Evolutionary conservation across 2,113 vertebrate species (phyloP).

Genomic region (Lampris incognitus): DNA sequence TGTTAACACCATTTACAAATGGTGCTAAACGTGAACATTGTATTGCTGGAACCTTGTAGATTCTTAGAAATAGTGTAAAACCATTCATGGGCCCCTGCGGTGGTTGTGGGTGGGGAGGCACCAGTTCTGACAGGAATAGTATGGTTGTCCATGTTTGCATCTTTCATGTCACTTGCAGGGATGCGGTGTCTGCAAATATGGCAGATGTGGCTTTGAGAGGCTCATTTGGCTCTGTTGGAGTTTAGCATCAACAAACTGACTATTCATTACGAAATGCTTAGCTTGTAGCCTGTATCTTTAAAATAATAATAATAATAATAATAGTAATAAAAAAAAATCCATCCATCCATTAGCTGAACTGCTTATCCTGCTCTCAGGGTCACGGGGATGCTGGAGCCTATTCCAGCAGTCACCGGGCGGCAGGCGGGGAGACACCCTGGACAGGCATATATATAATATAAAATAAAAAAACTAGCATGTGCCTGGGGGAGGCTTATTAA

Average conservation of each 20-base stretch:
- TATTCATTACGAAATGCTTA: not conserved
- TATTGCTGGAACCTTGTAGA: constrained; percentile 55
- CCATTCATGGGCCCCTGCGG: constrained; percentile 24
- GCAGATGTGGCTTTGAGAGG: constrained; percentile 56
- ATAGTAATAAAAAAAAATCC: too few species aligned
- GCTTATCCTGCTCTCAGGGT: too few species aligned
- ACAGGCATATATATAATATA: too few species aligned
- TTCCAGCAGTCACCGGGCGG: too few species aligned
- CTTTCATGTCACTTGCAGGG: constrained; percentile 56
- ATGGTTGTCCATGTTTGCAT: constrained; percentile 48
- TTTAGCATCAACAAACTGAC: constrained; percentile 6
- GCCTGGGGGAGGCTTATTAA: not conserved
- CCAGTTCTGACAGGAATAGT: constrained; percentile 11
- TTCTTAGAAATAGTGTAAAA: constrained; percentile 64
- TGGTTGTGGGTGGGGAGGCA: constrained; percentile 15
- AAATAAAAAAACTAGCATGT: too few species aligned
- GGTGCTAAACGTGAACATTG: constrained; percentile 23
- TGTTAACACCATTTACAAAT: not conserved
- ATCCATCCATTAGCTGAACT: too few species aligned
- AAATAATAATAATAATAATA: too few species aligned
- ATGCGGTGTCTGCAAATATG: constrained; percentile 49
- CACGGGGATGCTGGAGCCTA: too few species aligned
- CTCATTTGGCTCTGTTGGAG: constrained; percentile 37
- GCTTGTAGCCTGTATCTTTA: too few species aligned
- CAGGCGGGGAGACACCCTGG: too few species aligned